Evolutionary conservation across 2,797 vertebrate species (phyloP).

Genomic region (Sebastes hubbsi): DNA sequence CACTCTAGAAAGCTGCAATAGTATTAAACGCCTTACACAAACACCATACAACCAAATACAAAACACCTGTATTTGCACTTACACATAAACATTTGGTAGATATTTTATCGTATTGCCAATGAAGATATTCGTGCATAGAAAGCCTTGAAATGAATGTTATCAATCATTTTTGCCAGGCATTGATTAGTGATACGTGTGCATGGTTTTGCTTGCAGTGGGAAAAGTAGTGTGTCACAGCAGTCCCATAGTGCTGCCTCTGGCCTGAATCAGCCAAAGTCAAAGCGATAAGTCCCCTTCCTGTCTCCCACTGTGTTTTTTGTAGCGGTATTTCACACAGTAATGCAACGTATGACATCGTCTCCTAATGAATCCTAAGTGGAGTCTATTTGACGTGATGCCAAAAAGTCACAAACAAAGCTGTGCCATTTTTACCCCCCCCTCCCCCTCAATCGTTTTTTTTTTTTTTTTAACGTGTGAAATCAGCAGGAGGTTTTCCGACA

Average conservation of each 20-base stretch:
- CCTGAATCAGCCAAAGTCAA: slow-evolving; percentile 54
- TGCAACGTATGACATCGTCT: slow-evolving; percentile 3
- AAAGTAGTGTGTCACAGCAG: neutral
- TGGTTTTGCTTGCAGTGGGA: neutral
- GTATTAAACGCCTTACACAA: neutral
- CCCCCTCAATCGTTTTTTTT: neutral
- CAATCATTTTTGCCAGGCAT: neutral
- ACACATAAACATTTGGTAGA: neutral
- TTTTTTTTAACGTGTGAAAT: slow-evolving; percentile 44
- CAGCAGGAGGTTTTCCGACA: slow-evolving; percentile 63
- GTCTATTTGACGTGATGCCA: slow-evolving; percentile 19
- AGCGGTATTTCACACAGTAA: slow-evolving; percentile 23
- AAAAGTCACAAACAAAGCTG: slow-evolving; percentile 23
- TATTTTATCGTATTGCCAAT: neutral
- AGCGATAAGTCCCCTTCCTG: slow-evolving; percentile 50
- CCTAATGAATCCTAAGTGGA: slow-evolving; percentile 21
- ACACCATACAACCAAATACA: neutral
- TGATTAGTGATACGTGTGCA: neutral
- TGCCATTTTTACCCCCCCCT: neutral
- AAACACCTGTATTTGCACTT: neutral
- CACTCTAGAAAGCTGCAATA: neutral
- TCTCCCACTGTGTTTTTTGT: slow-evolving; percentile 20
- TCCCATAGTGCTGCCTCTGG: slow-evolving; percentile 37
- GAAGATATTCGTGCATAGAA: neutral
- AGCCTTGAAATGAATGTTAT: neutral